Base-by-base conservation (phyloP, 2,797 vertebrate species). In the Labeo calbasu region DNA sequence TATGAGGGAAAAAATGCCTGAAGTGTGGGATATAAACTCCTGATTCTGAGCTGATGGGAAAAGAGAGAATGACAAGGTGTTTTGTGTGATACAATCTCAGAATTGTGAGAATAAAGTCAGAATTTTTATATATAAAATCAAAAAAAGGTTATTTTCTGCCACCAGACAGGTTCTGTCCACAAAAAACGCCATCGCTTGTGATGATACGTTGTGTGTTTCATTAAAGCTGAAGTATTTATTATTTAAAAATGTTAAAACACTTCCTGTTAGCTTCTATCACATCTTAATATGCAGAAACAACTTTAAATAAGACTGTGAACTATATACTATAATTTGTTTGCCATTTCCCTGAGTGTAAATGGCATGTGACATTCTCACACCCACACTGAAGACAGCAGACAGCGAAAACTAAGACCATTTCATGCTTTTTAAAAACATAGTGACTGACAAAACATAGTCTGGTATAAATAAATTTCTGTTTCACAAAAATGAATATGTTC, bases 391-490 rank as follows among this genome's bases (percentile, higher is more conserved):
- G 19, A 15, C 8, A 4, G 21, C 11, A 57, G 17, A 53, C 25
- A n/a, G 9, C 9, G 28, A 76, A 32, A 51, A 73, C n/a, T 53
- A 36, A 14, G 15, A 12, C 19, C 0, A 76, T 21, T 36, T n/a
- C 6, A 36, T 5, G 21, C 51, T 32, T 53, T 36, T 32, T 11
- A 57, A 75, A 57, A 51, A 57, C 21, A 61, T 61, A 51, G 17
- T 51, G 15, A 72, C 25, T 53, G 17, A 25, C 25, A 55, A 76
- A 76, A 6, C 28, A 76, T 9, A 68, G 32, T 19, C 15, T 68
- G 25, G 9, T 55, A 13, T 55, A 36, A 81, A 43, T 43, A 57
- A n/a, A 81, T 70, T 79, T 32, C 25, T 36, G 13, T 53, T 68
- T 0, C 8, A 51, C n/a, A 53, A 28, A 1, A 50, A 51, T 66